Evolutionary conservation across 2,888 invertebrate genomes (phyloP).

Genomic region (Artemia sp.): DNA sequence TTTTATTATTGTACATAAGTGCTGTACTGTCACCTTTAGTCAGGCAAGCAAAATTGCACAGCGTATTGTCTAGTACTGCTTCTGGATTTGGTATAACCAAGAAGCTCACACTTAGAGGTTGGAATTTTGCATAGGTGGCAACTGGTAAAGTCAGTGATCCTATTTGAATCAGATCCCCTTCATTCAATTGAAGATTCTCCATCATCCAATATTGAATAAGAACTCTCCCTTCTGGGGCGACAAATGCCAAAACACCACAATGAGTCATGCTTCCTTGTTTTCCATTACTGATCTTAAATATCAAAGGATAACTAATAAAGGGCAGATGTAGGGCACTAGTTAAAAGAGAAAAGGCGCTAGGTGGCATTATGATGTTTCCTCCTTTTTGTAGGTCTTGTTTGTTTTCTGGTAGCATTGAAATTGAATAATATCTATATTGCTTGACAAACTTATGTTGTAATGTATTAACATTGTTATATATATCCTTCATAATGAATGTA

Average conservation of each 20-base stretch:
- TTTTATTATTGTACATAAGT: conserved; percentile 88
- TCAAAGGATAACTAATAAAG: conserved; percentile 95
- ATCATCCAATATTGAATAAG: conserved; percentile 99
- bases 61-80: conserved; percentile 71
- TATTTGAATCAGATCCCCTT: conserved; percentile 69
- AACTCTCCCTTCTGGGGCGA: conserved; percentile 93
- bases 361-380: conserved; percentile 99
- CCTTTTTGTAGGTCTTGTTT: no score
- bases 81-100: conserved; percentile 94
- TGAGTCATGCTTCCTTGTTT: conserved; percentile 71
- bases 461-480: no score
- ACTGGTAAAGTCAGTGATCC: conserved; percentile 84
- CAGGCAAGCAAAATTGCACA: conserved; percentile 88
- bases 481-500: no score
- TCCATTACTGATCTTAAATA: conserved; percentile 82
- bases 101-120: conserved; percentile 89
- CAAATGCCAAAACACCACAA: conserved; percentile 85
- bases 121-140: conserved; percentile 92
- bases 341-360: no score
- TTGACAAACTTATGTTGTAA: no score
- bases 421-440: no score
- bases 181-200: conserved; percentile 74
- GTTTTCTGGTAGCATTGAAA: no score
- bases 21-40: conserved; percentile 94
- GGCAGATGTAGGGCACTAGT: conserved; percentile 75